Percentiles rank a stretch among this genome's conserved stretches.
These are phyloP conservation scores for Catalaphyllia jardinei DNA, from an alignment of 64 coral and sea anemone species.

Conservation along the genomic window DNA sequence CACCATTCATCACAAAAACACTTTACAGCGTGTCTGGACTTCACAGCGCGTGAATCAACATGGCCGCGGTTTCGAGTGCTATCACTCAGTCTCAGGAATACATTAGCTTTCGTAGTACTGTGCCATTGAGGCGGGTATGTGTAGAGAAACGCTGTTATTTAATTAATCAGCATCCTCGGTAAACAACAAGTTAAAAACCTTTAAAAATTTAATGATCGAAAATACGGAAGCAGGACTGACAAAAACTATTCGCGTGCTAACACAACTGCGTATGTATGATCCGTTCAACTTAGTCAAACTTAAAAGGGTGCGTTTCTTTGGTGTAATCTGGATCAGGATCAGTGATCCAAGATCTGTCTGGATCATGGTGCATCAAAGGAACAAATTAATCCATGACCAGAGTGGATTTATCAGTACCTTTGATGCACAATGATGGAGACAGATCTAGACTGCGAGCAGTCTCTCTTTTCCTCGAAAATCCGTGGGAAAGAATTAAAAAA, in stretches of 20 bases:
- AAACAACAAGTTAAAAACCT: neutral
- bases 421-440: too few species aligned
- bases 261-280: neutral
- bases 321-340: too few species aligned
- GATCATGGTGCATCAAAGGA: too few species aligned
- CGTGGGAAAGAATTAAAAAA: too few species aligned
- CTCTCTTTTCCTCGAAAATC: too few species aligned
- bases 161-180: too few species aligned
- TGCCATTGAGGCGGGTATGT: constrained; percentile 76
- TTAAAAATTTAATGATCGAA: neutral
- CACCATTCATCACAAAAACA: neutral
- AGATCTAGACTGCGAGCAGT: too few species aligned
- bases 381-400: too few species aligned
- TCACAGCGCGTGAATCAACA: neutral
- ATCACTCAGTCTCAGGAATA: constrained; percentile 86
- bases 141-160: neutral
- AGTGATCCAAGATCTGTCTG: too few species aligned
- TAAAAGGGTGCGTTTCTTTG: too few species aligned
- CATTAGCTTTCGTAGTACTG: constrained; percentile 83
- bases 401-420: too few species aligned
- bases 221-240: neutral
- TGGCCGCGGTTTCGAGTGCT: constrained; percentile 49
- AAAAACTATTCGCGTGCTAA: too few species aligned
- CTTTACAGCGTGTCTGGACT: neutral
- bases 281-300: neutral